Base-by-base conservation (phyloP, 37 sponge, comb jelly and placozoan species). In the Chondrilla cf. caribensis region DNA sequence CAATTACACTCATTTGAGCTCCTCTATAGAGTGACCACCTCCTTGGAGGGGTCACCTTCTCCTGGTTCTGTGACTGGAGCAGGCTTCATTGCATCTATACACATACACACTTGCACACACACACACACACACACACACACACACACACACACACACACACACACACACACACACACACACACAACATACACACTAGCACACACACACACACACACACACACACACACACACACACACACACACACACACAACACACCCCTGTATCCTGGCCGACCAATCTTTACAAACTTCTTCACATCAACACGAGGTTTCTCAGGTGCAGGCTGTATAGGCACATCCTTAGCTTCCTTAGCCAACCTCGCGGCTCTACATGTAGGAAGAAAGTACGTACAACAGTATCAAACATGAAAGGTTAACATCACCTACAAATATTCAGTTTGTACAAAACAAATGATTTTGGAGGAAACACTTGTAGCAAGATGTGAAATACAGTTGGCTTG, bases 181-280 rank as follows among this genome's bases (percentile, higher is more conserved):
- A 26, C 32, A 35, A 86, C 42, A 38, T 38, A 80, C 41, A 67
- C 60, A 35, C 38, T 54, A 38, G 38, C 39, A 44, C 62, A 55
- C 62, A 70, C 81, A 68, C 68, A 67, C 68, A 7, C 32, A 67
- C 32, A 73, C 26, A 83, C 83, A 72, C 36, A 54, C 26, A 82
- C 83, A 38, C 33, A 21, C 41, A 66, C 51, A 41, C 44, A 58
- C 79, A 84, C 54, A 3, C 78, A 58, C 79, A 75, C 77, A 83
- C 84, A 76, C 60, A 72, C 77, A 71, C 77, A 72, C 58, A 57
- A 26, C 82, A 58, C 19, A 94, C 94, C 96, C 81, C 95, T 93
- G 81, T 98, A 98, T 0, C 98, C 98, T 28, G 98, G 98, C 55
- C 98, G 81, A 17, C 98, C 98, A 51, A 98, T 98, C 85, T 98